Base-by-base conservation (phyloP, 2,888 invertebrate species). In the Sinopyrophorus schimmeli region DNA sequence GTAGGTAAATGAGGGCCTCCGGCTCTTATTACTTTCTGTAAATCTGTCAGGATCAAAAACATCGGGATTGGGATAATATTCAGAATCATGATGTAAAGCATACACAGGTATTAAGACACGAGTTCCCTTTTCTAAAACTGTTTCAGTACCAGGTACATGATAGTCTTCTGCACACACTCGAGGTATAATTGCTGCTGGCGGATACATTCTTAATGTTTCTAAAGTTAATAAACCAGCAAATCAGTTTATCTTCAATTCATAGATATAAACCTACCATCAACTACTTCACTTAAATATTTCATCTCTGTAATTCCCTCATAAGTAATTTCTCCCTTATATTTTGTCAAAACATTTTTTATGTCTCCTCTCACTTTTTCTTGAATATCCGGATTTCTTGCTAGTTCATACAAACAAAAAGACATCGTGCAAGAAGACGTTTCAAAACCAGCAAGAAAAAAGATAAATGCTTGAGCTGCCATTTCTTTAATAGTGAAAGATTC, bases 21-120 rank as follows among this genome's bases (percentile, higher is more conserved):
- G 7, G 3, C 16, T 32, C 10, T 42, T 50, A 12, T 54, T 47
- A 10, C 49, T 52, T 6, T 48, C 44, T 9, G 27, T 32, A 30
- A 83, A 84, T 52, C 83, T 73, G 12, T 83, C 80, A 0, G 84
- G 84, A 37, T 78, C 76, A 51, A 84, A 84, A 18, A 74, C 73
- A 1, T 80, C 74, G 0, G 86, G 85, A 52, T 67, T 64, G 21
- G 58, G 55, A 9, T 65, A 57, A 30, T 47, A 44, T 18, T 55
- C 52, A 12, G 50, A 32, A 17, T 59, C 59, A n/a, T 47, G 31
- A 23, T 59, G 59, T 5, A 73, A 30, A 2, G 58, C 62, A 15
- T 54, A 40, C 1, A 56, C 21, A 1, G 55, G 39, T n/a, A 57
- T 53, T 3, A 49, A 9, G 5, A 71, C 67, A 9, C 69, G 55